Evolutionary conservation across 2,113 vertebrate species (phyloP).

Genomic region (Ovis canadensis): DNA sequence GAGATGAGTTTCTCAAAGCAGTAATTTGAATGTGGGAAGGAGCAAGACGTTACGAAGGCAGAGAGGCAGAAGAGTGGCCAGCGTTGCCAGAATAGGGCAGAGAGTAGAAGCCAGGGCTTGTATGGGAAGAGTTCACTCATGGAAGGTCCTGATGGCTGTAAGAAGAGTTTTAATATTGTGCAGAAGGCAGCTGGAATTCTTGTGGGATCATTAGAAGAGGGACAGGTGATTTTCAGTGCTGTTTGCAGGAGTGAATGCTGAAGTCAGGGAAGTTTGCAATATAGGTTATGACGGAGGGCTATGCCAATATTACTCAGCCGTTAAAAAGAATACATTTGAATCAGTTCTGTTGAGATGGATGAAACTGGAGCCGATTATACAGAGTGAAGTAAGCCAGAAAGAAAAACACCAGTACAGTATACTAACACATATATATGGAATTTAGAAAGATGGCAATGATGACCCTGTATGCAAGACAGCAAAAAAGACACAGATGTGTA

Average conservation of each 20-base stretch:
- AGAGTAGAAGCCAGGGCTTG: neutral
- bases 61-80: neutral
- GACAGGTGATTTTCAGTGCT: neutral
- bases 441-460: no score
- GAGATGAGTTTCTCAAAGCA: neutral
- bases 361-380: no score
- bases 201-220: neutral
- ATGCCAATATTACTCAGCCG: neutral
- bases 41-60: neutral
- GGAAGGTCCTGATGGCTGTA: neutral
- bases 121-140: neutral
- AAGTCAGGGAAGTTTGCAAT: neutral
- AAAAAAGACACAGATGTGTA: no score
- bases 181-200: neutral
- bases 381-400: no score
- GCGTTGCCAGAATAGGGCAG: neutral
- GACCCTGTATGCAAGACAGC: no score
- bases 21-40: neutral
- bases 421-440: no score
- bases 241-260: neutral
- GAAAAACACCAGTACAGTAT: no score
- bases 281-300: neutral
- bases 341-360: no score
- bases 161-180: neutral
- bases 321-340: no score